These are phyloP conservation scores for Nysson spinosus DNA, from an alignment of 2,888 invertebrate species.

Conservation along the genomic window DNA sequence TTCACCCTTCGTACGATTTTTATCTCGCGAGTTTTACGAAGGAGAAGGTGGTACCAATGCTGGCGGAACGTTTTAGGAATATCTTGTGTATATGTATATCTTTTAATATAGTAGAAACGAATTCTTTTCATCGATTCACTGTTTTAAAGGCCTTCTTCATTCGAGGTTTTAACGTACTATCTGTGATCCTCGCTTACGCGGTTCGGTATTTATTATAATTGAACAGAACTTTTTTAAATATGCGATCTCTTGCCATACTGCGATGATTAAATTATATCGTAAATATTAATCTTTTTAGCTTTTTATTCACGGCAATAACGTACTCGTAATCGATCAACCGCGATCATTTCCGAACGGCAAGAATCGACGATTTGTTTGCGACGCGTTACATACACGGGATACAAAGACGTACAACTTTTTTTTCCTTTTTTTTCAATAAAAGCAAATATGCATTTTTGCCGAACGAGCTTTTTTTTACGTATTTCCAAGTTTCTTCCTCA, in stretches of 20 bases:
- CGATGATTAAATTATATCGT: not conserved
- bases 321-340: too few species aligned
- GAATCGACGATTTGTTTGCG: conserved; percentile 12
- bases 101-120: conserved; percentile 51
- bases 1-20: too few species aligned
- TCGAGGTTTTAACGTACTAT: not conserved
- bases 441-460: conserved; percentile 54
- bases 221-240: too few species aligned
- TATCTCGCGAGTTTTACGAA: too few species aligned
- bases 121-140: conserved; percentile 34
- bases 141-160: conserved; percentile 15
- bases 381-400: conserved; percentile 13
- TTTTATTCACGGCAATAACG: too few species aligned
- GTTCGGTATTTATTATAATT: too few species aligned
- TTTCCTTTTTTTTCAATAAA: conserved; percentile 50
- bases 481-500: not conserved
- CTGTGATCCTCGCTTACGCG: conserved; percentile 15
- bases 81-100: conserved; percentile 54
- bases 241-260: too few species aligned
- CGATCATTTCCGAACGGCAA: conserved; percentile 17
- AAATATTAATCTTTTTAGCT: not conserved
- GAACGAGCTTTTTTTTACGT: not conserved
- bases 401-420: conserved; percentile 27
- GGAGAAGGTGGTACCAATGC: too few species aligned
- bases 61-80: too few species aligned